Conservation (phyloP, 2,888 invertebrate species). For the Drosophila colorata region DNA sequence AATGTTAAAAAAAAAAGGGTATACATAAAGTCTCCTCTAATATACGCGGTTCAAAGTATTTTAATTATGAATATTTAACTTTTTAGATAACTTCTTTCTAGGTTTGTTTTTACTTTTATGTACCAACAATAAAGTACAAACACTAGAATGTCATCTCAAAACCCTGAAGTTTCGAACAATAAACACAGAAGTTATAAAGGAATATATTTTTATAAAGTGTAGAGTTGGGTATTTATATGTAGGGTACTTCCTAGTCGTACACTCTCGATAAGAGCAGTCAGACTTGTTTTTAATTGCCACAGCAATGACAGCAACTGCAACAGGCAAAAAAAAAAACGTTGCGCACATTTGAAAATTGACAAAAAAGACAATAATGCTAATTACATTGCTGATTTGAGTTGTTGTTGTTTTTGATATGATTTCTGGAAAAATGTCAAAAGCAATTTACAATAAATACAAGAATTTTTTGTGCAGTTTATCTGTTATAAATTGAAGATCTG, state of each 20-base stretch:
- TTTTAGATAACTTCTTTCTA: too few species aligned
- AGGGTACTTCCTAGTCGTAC: neutral
- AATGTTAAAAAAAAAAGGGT: neutral
- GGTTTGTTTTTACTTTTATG: neutral
- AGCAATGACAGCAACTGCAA: constrained; percentile 5
- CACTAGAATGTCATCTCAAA: too few species aligned
- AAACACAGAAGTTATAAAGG: too few species aligned
- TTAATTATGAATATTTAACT: too few species aligned
- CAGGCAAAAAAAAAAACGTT: constrained; percentile 21
- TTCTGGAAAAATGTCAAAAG: constrained; percentile 32
- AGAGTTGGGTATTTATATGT: neutral
- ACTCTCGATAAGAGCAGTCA: neutral
- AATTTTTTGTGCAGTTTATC: neutral
- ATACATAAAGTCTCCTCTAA: too few species aligned
- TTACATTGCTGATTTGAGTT: constrained; percentile 31
- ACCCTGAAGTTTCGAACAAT: too few species aligned
- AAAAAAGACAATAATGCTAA: constrained; percentile 34
- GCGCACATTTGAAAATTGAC: constrained; percentile 11
- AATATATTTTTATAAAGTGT: too few species aligned
- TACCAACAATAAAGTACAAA: too few species aligned
- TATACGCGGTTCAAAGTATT: too few species aligned
- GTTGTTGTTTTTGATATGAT: constrained; percentile 9
- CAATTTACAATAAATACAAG: constrained; percentile 20
- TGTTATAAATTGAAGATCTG: neutral
- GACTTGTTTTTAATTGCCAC: constrained; percentile 48